A percentile compares a stretch with the other conserved stretches of the same genome.
Evolutionary conservation across 2,797 vertebrate genomes (phyloP).

Genomic region (Poecilia wingei): DNA sequence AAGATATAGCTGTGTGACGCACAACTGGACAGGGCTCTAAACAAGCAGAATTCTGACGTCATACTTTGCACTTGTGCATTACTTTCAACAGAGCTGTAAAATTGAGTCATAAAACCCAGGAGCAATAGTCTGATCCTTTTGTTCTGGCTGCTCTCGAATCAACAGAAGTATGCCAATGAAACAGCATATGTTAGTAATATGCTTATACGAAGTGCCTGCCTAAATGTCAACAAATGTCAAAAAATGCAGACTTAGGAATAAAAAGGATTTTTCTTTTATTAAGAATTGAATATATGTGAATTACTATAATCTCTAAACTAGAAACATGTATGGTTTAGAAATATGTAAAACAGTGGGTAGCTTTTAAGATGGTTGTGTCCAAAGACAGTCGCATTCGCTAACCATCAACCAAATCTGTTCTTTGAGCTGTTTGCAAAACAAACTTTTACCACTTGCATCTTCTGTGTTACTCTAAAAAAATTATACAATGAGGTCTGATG

Average conservation of each 20-base stretch:
- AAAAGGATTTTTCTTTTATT: background rate
- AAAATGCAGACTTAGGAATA: background rate
- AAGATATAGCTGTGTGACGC: background rate
- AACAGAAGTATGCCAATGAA: background rate
- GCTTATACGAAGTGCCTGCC: background rate
- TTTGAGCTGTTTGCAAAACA: background rate
- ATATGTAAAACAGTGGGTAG: background rate
- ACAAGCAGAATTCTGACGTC: background rate
- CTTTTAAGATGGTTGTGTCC: background rate
- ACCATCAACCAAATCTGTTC: background rate
- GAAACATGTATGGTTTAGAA: background rate
- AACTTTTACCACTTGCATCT: background rate
- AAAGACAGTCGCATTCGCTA: background rate
- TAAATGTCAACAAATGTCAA: background rate
- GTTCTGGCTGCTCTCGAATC: background rate
- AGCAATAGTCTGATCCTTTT: background rate
- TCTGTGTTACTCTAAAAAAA: background rate
- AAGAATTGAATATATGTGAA: background rate
- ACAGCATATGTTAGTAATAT: background rate
- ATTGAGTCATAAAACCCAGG: background rate
- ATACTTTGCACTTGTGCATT: background rate
- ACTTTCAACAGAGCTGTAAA: background rate
- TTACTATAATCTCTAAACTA: background rate
- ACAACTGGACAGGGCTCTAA: background rate
- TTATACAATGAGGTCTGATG: background rate